These are phyloP conservation scores for Talpa occidentalis DNA, from an alignment of 2,113 vertebrate genomes.

Conservation along the genomic window DNA sequence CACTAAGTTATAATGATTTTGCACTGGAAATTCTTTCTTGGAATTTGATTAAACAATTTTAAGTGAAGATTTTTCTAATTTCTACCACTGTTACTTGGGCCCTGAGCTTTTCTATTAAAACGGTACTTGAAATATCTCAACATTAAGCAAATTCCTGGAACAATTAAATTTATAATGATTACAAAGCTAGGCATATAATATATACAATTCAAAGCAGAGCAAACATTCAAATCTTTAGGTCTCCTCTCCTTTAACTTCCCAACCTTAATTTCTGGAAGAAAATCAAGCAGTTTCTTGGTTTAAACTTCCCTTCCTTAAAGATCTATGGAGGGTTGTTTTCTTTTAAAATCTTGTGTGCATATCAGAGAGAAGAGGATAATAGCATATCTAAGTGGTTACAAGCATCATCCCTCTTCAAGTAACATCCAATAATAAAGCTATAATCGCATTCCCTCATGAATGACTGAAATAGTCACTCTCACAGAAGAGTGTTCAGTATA, in stretches of 20 bases:
- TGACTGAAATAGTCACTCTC: conserved; percentile 44
- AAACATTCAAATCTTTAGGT: conserved; percentile 83
- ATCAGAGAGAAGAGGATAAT: background rate
- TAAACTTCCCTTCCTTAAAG: conserved; percentile 64
- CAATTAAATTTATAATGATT: conserved; percentile 85
- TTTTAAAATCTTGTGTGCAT: background rate
- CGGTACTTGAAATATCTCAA: conserved; percentile 79
- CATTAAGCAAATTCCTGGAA: conserved; percentile 81
- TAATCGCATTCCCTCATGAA: conserved; percentile 52
- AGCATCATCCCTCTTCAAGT: conserved; percentile 61
- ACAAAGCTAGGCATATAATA: conserved; percentile 81
- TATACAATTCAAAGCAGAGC: conserved; percentile 81
- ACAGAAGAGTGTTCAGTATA: conserved; percentile 52
- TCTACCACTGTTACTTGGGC: conserved; percentile 74
- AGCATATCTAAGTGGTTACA: conserved; percentile 72
- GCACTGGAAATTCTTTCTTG: conserved; percentile 47
- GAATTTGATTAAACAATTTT: conserved; percentile 71
- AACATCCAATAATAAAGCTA: conserved; percentile 40
- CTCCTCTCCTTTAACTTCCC: background rate
- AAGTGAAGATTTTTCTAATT: conserved; percentile 72
- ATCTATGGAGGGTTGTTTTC: background rate
- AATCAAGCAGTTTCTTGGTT: conserved; percentile 74
- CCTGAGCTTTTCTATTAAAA: conserved; percentile 80
- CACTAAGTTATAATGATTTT: conserved; percentile 37
- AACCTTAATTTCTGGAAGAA: conserved; percentile 68